These are phyloP conservation scores for Chaetops frenatus DNA, from an alignment of 2,113 vertebrate genomes.

Conservation along the genomic window DNA sequence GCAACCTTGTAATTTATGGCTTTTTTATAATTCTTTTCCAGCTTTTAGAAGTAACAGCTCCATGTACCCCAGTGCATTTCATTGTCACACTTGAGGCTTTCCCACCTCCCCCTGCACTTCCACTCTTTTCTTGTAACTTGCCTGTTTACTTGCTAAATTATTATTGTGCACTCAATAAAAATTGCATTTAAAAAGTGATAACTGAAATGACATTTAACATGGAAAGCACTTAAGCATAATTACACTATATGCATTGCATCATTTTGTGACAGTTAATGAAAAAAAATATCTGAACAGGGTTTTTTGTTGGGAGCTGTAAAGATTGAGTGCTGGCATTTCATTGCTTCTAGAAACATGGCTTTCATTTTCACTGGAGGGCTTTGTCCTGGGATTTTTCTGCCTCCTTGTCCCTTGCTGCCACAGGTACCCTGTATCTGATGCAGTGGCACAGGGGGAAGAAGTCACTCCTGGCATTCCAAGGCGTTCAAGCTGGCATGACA, in stretches of 20 bases:
- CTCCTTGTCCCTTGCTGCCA: neutral
- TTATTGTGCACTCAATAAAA: slow-evolving; percentile 74
- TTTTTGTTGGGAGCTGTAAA: slow-evolving; percentile 9
- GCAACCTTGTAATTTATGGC: slow-evolving; percentile 69
- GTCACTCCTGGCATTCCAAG: neutral
- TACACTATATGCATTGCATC: slow-evolving; percentile 73
- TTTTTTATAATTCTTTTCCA: slow-evolving; percentile 52
- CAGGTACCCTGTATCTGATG: neutral
- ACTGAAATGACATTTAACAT: slow-evolving; percentile 77
- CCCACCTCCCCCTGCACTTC: slow-evolving; percentile 46
- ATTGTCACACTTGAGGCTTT: slow-evolving; percentile 55
- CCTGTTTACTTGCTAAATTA: slow-evolving; percentile 67
- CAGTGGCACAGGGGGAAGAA: neutral
- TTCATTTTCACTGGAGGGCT: neutral
- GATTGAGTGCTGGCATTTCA: slow-evolving; percentile 19
- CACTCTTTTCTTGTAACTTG: slow-evolving; percentile 60
- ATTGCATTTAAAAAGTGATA: slow-evolving; percentile 73
- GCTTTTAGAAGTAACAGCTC: slow-evolving; percentile 65
- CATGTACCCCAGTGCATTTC: slow-evolving; percentile 50
- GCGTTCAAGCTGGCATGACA: fast-evolving
- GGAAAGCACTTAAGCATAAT: slow-evolving; percentile 76
- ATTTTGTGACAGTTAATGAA: slow-evolving; percentile 67
- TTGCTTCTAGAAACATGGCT: neutral
- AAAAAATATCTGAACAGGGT: neutral
- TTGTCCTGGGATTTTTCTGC: neutral